phyloP scores from a whole-genome alignment of 1,140 invertebrate genomes.

The Hyles vespertilio region DNA sequence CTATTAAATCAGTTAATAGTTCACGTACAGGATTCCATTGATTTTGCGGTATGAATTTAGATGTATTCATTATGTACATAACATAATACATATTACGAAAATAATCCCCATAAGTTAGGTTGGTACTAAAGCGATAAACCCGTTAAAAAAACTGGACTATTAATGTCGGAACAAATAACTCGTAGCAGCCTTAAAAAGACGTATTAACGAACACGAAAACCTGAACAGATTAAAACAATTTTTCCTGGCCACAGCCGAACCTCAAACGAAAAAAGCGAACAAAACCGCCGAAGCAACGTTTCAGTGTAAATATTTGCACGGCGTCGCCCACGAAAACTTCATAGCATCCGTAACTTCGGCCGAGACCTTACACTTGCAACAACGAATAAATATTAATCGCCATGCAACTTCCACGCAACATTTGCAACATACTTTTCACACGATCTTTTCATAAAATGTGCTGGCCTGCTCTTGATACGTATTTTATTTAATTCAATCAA shows the following conservation, averaged over 20 bases:
- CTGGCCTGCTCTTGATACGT: no score
- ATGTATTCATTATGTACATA: no score
- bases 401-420: no score
- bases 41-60: background rate
- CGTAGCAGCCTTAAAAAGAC: conserved; percentile 3
- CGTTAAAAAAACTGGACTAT: no score
- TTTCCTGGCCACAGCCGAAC: conserved; percentile 40
- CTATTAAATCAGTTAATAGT: conserved; percentile 29
- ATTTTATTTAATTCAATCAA: no score
- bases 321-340: conserved; percentile 48
- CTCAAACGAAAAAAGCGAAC: conserved; percentile 40
- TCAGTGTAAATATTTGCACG: conserved; percentile 60
- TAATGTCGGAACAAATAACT: conserved; percentile 2
- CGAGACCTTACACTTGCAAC: conserved; percentile 41
- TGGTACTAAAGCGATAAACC: background rate
- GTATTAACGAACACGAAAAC: conserved; percentile 34
- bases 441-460: no score
- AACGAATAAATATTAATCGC: conserved; percentile 9
- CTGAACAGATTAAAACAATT: conserved; percentile 37
- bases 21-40: conserved; percentile 38
- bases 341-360: conserved; percentile 42
- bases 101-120: no score
- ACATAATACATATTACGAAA: no score
- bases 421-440: background rate
- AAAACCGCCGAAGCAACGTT: conserved; percentile 47